phyloP scores from a whole-genome alignment of 2,888 invertebrate species.

The Apamea epomidion region DNA sequence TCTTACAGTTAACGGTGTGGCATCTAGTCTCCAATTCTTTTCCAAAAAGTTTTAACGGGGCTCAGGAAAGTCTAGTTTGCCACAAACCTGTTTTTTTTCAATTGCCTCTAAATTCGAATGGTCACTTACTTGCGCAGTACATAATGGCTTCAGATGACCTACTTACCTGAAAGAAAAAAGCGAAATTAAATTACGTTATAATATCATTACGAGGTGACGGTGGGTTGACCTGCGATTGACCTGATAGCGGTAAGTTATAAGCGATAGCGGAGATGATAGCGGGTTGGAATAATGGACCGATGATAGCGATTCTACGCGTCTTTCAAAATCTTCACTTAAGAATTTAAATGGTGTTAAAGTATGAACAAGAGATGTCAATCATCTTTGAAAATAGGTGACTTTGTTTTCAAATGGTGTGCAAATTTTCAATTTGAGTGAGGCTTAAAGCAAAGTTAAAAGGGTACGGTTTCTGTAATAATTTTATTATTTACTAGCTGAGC shows the following conservation, averaged over 20 bases:
- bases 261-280: slow-evolving; percentile 59
- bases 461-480: neutral
- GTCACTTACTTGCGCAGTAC: slow-evolving; percentile 38
- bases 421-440: no score
- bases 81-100: slow-evolving; percentile 34
- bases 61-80: neutral
- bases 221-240: slow-evolving; percentile 85
- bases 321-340: neutral
- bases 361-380: neutral
- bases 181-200: slow-evolving; percentile 86
- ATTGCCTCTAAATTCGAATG: slow-evolving; percentile 37
- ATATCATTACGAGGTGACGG: slow-evolving; percentile 83
- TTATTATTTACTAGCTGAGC: no score
- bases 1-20: no score
- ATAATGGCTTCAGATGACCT: slow-evolving; percentile 73
- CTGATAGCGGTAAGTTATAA: slow-evolving; percentile 70
- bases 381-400: neutral
- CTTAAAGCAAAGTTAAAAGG: neutral
- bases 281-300: neutral
- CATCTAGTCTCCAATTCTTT: no score
- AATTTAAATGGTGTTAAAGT: neutral
- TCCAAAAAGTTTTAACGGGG: no score
- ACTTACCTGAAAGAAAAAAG: slow-evolving; percentile 87
- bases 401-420: neutral
- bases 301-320: neutral